phyloP scores from a whole-genome alignment of 2,113 vertebrate genomes.

The Stegastes partitus region DNA sequence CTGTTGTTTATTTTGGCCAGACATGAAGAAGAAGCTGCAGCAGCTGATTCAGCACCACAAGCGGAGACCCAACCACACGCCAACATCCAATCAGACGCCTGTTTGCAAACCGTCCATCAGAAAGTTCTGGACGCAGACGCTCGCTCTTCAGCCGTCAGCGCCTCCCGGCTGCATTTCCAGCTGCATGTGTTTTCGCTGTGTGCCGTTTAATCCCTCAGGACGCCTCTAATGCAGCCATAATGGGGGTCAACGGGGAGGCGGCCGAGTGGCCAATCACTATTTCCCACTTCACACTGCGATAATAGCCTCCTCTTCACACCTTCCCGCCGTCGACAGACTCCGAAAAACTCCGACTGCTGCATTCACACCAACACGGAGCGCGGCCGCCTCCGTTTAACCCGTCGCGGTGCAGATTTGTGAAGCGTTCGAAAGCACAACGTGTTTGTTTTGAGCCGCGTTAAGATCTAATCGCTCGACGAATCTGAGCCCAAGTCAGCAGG shows the following conservation, averaged over 20 bases:
- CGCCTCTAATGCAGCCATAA: constrained; percentile 50
- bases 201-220: constrained; percentile 34
- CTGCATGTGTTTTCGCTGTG: constrained; percentile 15
- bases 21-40: too few species aligned
- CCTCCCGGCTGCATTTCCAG: constrained; percentile 13
- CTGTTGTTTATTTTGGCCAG: too few species aligned
- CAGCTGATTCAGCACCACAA: too few species aligned
- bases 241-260: constrained; percentile 55
- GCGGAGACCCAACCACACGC: too few species aligned
- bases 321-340: constrained; percentile 33
- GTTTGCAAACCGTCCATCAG: background rate
- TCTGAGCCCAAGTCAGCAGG: background rate
- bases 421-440: too few species aligned
- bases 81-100: background rate
- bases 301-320: constrained; percentile 64
- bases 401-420: background rate
- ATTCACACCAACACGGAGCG: constrained; percentile 22
- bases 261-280: constrained; percentile 40
- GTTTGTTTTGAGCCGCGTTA: too few species aligned
- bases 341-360: background rate
- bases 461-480: too few species aligned
- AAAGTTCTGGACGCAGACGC: background rate
- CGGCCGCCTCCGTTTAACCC: background rate
- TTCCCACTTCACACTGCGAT: constrained; percentile 51
- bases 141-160: background rate